Percentiles rank a stretch among this genome's conserved stretches.
These are phyloP conservation scores for Thecocarcelia acutangulata DNA, from an alignment of 2,888 invertebrate genomes.

Conservation along the genomic window DNA sequence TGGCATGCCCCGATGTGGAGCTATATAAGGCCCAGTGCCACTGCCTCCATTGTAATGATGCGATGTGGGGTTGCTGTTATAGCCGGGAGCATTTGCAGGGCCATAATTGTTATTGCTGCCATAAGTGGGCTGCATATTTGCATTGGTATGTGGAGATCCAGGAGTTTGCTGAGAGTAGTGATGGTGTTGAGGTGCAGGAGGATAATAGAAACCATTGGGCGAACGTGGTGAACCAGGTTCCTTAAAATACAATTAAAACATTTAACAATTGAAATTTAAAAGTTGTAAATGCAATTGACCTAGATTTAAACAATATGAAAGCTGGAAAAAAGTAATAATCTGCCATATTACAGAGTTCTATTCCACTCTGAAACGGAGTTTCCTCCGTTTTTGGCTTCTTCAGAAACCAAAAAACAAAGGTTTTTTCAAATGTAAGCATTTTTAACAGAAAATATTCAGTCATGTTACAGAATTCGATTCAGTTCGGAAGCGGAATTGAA, in stretches of 20 bases:
- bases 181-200: conserved; percentile 79
- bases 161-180: conserved; percentile 78
- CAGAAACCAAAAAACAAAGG: too few species aligned
- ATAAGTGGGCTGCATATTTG: conserved; percentile 74
- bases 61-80: conserved; percentile 76
- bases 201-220: conserved; percentile 81
- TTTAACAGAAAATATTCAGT: too few species aligned
- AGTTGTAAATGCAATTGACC: neutral
- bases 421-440: too few species aligned
- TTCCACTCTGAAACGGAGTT: too few species aligned
- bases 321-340: too few species aligned
- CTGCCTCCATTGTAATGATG: conserved; percentile 80
- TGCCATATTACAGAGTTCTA: too few species aligned
- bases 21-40: conserved; percentile 79
- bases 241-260: conserved; percentile 69
- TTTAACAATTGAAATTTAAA: neutral
- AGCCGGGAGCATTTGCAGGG: conserved; percentile 76
- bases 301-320: too few species aligned
- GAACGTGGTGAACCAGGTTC: conserved; percentile 81
- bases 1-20: conserved; percentile 80
- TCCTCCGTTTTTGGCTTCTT: too few species aligned
- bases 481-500: too few species aligned
- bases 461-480: too few species aligned
- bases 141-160: conserved; percentile 76
- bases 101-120: conserved; percentile 75